Base-by-base conservation (phyloP, 2,888 invertebrate species). In the Caenorhabditis drosophilae region DNA sequence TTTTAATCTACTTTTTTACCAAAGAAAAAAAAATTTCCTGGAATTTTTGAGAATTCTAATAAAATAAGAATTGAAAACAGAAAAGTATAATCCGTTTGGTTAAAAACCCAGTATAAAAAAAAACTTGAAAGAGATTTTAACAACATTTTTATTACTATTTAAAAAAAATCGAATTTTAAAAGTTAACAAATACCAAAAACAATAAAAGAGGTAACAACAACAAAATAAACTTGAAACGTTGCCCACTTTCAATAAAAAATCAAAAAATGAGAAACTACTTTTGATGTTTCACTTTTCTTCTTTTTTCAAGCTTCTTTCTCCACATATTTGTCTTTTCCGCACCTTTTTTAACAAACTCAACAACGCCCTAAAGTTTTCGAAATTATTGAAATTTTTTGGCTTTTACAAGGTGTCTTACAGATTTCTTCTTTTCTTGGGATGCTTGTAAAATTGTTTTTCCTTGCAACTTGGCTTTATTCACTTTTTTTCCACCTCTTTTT, bases 301-400 rank as follows among this genome's bases (percentile, higher is more conserved):
- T 70, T 59, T 81, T 81, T 45, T 78, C 75, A 44, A 81, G 61
- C 59, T 81, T 80, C 70, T 81, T 81, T 55, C 74, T 67, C 79
- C 79, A 79, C 78, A 79, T 78, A 47, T 77, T 79, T 52, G 61
- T 57, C 55, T 74, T 74, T 23, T 70, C 56, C 22, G 68, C 70
- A 20, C 59, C 61, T 47, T 59, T 61, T 15, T 68, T 72, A 16
- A 69, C 68, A 52, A 73, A 70, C 22, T 78, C 76, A 23, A 79
- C 76, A 16, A 74, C 68, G 22, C 70, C 70, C 66, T 64, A 56
- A 56, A 16, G 20, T 27, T 16, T 18, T 27, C 26, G 25, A 23
- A 2, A 47, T 18, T 20, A 47, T 34, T 4, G n/a, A 46, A 46
- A 25, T 18, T 16, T 16, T 4, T 4, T 16, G 31, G 6, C 23